phyloP scores from a whole-genome alignment of 2,888 invertebrate genomes.

The Thalpophila matura region DNA sequence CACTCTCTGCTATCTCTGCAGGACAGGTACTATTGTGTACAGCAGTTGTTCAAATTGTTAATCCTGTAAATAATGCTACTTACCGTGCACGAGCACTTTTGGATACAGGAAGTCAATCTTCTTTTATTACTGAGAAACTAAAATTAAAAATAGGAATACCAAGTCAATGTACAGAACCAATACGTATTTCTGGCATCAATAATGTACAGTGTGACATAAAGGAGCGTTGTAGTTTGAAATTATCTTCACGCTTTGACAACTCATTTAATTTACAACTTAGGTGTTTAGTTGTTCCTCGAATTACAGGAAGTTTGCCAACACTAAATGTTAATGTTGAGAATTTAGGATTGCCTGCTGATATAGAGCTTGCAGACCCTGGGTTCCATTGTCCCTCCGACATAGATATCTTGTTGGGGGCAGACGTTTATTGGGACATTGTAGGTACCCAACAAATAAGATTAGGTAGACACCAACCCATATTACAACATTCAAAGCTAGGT shows the following conservation, averaged over 20 bases:
- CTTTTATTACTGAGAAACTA: no score
- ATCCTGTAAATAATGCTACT: no score
- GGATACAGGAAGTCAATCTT: no score
- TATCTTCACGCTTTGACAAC: background rate
- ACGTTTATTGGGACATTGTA: slow-evolving; percentile 9
- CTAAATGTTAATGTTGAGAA: slow-evolving; percentile 4
- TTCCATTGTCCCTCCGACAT: slow-evolving; percentile 27
- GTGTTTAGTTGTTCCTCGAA: slow-evolving; percentile 12
- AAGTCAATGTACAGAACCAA: slow-evolving; percentile 13
- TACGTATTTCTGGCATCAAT: no score
- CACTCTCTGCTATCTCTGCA: slow-evolving; percentile 8
- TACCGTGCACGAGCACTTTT: no score
- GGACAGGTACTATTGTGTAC: slow-evolving; percentile 15
- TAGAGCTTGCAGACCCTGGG: slow-evolving; percentile 31
- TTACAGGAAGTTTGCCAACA: slow-evolving; percentile 14
- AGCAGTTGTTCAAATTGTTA: no score
- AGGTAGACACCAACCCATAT: background rate
- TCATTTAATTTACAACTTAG: slow-evolving; percentile 1
- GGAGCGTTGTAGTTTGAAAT: slow-evolving; percentile 2
- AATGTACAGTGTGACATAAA: slow-evolving; percentile 5
- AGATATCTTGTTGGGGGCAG: slow-evolving; percentile 14
- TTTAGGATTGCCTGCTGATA: slow-evolving; percentile 6
- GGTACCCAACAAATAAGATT: slow-evolving; percentile 2
- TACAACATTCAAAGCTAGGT: background rate
- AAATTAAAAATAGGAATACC: no score